These are phyloP conservation scores for Eulithis prunata DNA, from an alignment of 2,888 invertebrate genomes.

Conservation along the genomic window DNA sequence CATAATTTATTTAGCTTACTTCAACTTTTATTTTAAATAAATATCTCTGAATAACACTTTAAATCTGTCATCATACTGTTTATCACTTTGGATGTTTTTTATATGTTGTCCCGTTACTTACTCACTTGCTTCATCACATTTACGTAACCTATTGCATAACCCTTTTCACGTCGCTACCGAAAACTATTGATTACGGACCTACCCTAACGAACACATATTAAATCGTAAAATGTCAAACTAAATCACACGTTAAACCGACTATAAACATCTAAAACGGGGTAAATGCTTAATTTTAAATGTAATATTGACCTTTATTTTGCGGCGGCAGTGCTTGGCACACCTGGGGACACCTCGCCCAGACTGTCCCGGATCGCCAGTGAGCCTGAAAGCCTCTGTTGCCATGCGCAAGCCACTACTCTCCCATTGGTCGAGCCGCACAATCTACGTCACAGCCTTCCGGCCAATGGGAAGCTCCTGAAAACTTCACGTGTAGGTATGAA, in stretches of 20 bases:
- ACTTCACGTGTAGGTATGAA: constrained; percentile 75
- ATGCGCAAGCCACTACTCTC: constrained; percentile 62
- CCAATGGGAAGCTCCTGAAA: constrained; percentile 74
- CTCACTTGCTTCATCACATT: constrained; percentile 24
- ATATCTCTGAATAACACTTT: too few relatives aligned
- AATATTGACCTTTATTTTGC: constrained; percentile 72
- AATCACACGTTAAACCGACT: constrained; percentile 51
- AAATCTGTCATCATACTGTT: not conserved
- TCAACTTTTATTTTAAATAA: too few relatives aligned
- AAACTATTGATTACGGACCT: constrained; percentile 21
- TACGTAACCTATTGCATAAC: constrained; percentile 42
- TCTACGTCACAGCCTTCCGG: constrained; percentile 71
- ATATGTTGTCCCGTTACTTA: not conserved
- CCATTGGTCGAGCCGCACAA: constrained; percentile 65
- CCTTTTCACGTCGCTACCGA: constrained; percentile 36
- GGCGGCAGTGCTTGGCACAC: constrained; percentile 76
- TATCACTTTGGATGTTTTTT: not conserved
- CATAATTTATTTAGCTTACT: too few relatives aligned
- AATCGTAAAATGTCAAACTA: constrained; percentile 20
- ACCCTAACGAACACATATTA: constrained; percentile 11
- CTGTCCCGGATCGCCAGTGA: constrained; percentile 60
- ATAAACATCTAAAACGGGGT: constrained; percentile 32
- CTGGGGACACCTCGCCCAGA: constrained; percentile 78
- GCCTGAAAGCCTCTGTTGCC: constrained; percentile 63
- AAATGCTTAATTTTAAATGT: constrained; percentile 42